phyloP scores from a whole-genome alignment of 2,797 vertebrate genomes.

The Lepus townsendii region DNA sequence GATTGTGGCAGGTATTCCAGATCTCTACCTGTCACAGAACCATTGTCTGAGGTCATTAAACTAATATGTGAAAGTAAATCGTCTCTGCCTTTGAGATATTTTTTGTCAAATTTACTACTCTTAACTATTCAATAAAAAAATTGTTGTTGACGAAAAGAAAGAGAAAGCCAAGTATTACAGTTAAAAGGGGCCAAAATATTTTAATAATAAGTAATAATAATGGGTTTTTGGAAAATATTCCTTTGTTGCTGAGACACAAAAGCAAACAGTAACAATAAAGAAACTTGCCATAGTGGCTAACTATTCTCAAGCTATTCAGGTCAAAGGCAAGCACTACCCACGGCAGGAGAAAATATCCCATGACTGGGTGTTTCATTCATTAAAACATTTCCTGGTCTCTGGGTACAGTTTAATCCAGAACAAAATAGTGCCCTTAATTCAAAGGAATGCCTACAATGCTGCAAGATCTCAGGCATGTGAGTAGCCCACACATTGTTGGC shows the following conservation, averaged over 20 bases:
- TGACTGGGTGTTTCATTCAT: neutral
- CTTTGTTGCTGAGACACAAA: constrained; percentile 17
- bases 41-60: constrained; percentile 45
- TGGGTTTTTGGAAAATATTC: neutral
- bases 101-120: constrained; percentile 50
- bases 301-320: neutral
- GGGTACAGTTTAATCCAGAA: neutral
- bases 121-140: constrained; percentile 70
- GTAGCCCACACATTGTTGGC: too few species aligned
- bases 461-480: neutral
- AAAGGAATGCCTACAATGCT: neutral
- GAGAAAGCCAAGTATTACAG: constrained; percentile 51
- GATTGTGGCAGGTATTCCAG: constrained; percentile 45
- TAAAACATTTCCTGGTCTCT: neutral
- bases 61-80: constrained; percentile 19
- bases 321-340: neutral
- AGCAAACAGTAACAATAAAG: constrained; percentile 47
- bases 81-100: neutral
- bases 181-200: neutral
- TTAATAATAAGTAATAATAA: constrained; percentile 2
- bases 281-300: neutral
- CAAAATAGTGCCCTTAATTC: neutral
- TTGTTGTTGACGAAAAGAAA: constrained; percentile 43
- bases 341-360: neutral
- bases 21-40: constrained; percentile 49